Evolutionary conservation across 2,113 vertebrate genomes (phyloP).

Genomic region (Mungos mungo): DNA sequence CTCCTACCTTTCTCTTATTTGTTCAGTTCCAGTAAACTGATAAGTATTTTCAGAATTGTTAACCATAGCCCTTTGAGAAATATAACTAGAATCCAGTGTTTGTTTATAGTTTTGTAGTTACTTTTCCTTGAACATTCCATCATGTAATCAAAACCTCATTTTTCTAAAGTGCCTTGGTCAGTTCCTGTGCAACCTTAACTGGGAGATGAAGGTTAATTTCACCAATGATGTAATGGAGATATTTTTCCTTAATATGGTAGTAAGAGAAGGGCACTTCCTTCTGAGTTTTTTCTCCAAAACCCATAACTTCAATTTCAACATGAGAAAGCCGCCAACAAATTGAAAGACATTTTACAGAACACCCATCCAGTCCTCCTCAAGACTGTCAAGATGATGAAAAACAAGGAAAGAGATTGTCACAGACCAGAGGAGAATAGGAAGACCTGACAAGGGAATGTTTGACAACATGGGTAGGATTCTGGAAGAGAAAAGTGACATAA

Average conservation of each 20-base stretch:
- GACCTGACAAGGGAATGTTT: neutral
- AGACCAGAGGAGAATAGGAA: neutral
- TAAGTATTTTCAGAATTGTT: neutral
- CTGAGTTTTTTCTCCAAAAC: neutral
- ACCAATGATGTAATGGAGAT: neutral
- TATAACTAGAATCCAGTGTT: neutral
- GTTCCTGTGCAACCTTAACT: neutral
- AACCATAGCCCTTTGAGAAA: neutral
- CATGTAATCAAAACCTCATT: neutral
- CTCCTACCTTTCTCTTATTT: neutral
- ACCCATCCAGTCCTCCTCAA: neutral
- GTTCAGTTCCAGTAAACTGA: neutral
- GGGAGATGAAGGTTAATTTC: neutral
- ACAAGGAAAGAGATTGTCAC: neutral
- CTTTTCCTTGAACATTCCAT: neutral
- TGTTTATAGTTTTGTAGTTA: neutral
- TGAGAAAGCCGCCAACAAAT: neutral
- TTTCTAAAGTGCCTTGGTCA: neutral
- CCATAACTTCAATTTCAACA: neutral
- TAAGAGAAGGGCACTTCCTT: neutral
- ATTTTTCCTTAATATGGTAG: neutral
- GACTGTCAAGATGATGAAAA: neutral
- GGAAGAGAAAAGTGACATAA: neutral
- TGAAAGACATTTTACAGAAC: neutral
- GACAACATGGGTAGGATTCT: neutral